A percentile compares a stretch with the other conserved stretches of the same genome.
phyloP scores from a whole-genome alignment of 2,797 vertebrate species.

The Mastacembelus armatus region DNA sequence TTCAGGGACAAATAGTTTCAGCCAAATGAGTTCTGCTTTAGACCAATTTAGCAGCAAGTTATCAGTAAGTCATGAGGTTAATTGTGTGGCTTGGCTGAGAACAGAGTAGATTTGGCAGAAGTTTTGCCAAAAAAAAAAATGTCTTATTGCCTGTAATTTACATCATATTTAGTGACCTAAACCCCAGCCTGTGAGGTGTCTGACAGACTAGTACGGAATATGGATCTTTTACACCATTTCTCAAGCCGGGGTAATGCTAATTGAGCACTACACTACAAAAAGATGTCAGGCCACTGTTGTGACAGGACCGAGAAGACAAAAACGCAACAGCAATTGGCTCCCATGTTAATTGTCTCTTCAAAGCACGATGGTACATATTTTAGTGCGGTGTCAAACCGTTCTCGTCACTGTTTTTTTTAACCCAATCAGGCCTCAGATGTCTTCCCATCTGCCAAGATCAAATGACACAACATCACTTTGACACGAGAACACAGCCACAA shows the following conservation, averaged over 20 bases:
- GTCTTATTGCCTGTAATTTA: slow-evolving; percentile 47
- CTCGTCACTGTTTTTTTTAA: slow-evolving; percentile 61
- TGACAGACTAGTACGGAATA: slow-evolving; percentile 44
- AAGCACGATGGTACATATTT: slow-evolving; percentile 70
- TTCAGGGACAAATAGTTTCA: slow-evolving; percentile 61
- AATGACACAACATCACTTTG: slow-evolving; percentile 81
- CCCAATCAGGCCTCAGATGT: slow-evolving; percentile 78
- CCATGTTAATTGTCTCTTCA: slow-evolving; percentile 80
- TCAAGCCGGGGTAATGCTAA: slow-evolving; percentile 68
- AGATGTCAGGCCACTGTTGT: slow-evolving; percentile 65
- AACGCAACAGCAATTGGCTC: slow-evolving; percentile 73
- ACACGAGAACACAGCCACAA: slow-evolving; percentile 75
- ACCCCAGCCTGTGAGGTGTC: slow-evolving; percentile 20
- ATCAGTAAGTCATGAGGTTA: slow-evolving; percentile 55
- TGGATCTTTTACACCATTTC: slow-evolving; percentile 62
- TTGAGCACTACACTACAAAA: slow-evolving; percentile 74
- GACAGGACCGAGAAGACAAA: slow-evolving; percentile 69
- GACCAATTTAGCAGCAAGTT: slow-evolving; percentile 64
- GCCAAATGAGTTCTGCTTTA: slow-evolving; percentile 65
- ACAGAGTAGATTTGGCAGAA: slow-evolving; percentile 25
- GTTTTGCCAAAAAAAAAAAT: slow-evolving; percentile 1
- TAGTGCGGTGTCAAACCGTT: slow-evolving; percentile 62
- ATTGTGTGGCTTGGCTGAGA: slow-evolving; percentile 45
- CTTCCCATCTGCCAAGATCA: slow-evolving; percentile 77
- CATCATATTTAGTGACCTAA: slow-evolving; percentile 41